A percentile compares a stretch with the other conserved stretches of the same genome.
Conservation (phyloP, 2,113 vertebrate genomes). For the Alethe castanea region DNA sequence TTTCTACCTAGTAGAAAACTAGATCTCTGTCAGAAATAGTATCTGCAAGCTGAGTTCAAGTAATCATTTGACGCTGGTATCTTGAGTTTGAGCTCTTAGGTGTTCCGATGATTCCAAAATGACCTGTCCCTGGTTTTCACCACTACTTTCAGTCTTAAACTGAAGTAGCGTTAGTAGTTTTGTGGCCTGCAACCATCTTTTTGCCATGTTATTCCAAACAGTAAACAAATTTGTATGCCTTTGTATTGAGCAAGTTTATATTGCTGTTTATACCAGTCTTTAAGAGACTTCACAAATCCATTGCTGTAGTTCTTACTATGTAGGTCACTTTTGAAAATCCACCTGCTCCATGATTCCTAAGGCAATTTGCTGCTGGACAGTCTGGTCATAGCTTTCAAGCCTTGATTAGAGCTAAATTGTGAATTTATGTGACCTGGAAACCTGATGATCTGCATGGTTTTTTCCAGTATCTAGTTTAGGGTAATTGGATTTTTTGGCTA, state of each 20-base stretch:
- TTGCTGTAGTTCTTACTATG: not conserved
- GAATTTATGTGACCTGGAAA: not conserved
- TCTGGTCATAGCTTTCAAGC: not conserved
- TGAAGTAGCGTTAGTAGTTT: rapidly evolving
- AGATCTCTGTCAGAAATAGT: not conserved
- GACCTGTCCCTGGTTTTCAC: not conserved
- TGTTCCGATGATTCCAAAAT: not conserved
- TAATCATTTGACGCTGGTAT: not conserved
- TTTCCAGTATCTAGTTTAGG: not conserved
- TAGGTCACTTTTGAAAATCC: not conserved
- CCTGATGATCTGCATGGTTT: not conserved
- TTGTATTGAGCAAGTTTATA: not conserved
- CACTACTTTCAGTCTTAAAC: not conserved
- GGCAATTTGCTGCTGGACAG: not conserved
- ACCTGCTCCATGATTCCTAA: rapidly evolving
- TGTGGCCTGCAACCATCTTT: not conserved
- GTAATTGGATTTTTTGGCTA: not conserved
- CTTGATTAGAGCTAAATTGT: not conserved
- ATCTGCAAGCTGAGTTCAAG: not conserved
- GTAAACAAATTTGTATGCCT: not conserved
- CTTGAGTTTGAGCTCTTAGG: not conserved
- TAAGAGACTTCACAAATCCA: not conserved
- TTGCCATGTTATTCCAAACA: not conserved
- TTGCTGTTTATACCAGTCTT: not conserved
- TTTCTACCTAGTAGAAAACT: not conserved